Evolutionary conservation across 1,140 invertebrate genomes (phyloP).

Genomic region (Rhagoletis pomonella): DNA sequence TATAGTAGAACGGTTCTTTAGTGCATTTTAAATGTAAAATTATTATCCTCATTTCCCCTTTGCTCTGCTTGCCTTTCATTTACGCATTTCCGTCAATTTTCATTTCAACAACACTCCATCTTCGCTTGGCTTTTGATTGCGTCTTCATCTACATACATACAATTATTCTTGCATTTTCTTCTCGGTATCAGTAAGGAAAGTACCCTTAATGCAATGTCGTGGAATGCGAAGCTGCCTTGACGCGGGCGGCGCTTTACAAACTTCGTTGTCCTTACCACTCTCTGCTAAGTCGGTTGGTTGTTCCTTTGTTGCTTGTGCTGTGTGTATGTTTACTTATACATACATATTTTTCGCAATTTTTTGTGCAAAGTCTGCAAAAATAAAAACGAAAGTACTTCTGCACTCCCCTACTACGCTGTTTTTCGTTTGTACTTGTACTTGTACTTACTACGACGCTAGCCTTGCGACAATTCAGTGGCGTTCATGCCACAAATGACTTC

Average conservation of each 20-base stretch:
- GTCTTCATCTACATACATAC: background rate
- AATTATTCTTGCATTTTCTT: background rate
- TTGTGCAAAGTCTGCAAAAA: constrained; percentile 48
- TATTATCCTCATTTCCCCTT: background rate
- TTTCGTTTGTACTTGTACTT: too few species aligned
- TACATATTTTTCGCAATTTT: background rate
- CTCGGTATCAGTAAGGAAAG: background rate
- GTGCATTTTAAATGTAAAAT: background rate
- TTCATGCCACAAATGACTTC: constrained; percentile 45
- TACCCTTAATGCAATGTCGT: constrained; percentile 30
- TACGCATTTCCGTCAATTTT: constrained; percentile 45
- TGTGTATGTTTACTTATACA: background rate
- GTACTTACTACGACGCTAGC: background rate
- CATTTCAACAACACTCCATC: background rate
- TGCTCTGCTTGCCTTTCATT: background rate
- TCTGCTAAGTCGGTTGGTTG: background rate
- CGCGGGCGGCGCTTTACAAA: background rate
- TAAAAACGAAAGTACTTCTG: constrained; percentile 52
- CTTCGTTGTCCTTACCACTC: background rate
- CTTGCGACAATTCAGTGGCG: constrained; percentile 19
- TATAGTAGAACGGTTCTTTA: too few species aligned
- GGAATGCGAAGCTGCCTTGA: constrained; percentile 13
- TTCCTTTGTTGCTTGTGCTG: background rate
- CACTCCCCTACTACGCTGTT: constrained; percentile 16
- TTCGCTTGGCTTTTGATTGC: background rate